Percentiles rank a stretch among this genome's conserved stretches.
These are phyloP conservation scores for Sitobion miscanthi DNA, from an alignment of 1,140 invertebrate genomes.

Conservation along the genomic window DNA sequence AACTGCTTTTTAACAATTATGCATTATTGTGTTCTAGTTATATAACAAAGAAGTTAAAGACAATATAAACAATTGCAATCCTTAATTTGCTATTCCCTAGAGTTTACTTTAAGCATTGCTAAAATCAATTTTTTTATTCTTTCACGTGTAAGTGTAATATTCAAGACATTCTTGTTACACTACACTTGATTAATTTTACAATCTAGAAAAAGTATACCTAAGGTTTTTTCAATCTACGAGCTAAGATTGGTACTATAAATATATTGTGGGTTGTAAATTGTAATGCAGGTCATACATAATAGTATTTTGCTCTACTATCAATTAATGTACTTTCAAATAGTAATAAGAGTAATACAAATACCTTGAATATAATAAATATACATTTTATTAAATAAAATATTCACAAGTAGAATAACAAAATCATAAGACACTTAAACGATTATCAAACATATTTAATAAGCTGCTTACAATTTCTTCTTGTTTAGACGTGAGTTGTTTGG, in stretches of 20 bases:
- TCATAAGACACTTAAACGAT: neutral
- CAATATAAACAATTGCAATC: no score
- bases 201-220: neutral
- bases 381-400: neutral
- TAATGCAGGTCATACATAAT: neutral
- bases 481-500: conserved; percentile 11
- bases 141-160: neutral
- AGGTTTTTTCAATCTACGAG: neutral
- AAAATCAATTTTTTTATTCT: no score
- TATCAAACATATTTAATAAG: conserved; percentile 22
- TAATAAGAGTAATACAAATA: neutral
- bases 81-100: no score
- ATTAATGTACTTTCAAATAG: neutral
- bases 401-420: no score
- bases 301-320: neutral
- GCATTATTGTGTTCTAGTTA: no score
- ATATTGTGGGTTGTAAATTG: neutral
- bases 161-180: neutral
- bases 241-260: neutral
- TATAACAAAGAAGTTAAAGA: no score
- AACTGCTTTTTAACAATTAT: no score
- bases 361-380: neutral
- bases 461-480: conserved; percentile 7
- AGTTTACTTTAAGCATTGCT: no score
- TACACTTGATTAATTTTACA: no score